These are phyloP conservation scores for Ormia ochracea DNA, from an alignment of 2,888 invertebrate species.

Conservation along the genomic window DNA sequence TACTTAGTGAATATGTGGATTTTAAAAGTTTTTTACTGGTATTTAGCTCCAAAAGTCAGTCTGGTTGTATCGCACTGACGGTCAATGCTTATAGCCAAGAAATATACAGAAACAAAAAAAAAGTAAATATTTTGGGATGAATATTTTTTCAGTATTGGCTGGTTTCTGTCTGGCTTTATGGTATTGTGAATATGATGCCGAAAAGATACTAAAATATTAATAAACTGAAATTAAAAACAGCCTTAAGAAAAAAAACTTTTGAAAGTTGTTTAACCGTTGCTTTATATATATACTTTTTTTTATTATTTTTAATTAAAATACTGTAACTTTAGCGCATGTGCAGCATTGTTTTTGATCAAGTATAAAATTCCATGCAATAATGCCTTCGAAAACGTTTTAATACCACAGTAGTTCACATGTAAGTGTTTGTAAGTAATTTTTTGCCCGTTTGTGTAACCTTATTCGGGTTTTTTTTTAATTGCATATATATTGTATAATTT, in stretches of 20 bases:
- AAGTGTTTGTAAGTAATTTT: constrained; percentile 10
- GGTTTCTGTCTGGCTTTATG: constrained; percentile 12
- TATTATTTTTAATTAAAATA: neutral
- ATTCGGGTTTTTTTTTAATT: neutral
- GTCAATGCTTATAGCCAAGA: constrained; percentile 43
- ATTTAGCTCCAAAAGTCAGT: constrained; percentile 30
- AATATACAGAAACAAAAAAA: neutral
- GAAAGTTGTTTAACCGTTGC: constrained; percentile 36
- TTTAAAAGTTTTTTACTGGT: constrained; percentile 19
- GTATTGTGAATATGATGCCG: constrained; percentile 39
- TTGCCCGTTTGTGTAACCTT: neutral
- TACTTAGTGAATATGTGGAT: constrained; percentile 43
- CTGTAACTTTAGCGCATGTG: constrained; percentile 40
- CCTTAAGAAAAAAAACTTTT: constrained; percentile 34
- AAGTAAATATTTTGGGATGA: constrained; percentile 37
- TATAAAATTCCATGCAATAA: constrained; percentile 37
- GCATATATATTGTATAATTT: neutral
- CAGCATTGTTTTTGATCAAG: constrained; percentile 7
- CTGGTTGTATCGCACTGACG: constrained; percentile 36
- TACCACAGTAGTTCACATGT: neutral
- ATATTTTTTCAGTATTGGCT: constrained; percentile 22
- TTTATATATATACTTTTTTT: neutral
- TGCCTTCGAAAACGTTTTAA: constrained; percentile 4
- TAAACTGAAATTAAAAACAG: constrained; percentile 29
- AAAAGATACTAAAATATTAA: constrained; percentile 36